phyloP scores from a whole-genome alignment of 2,113 vertebrate species.

The Oryzias melastigma region DNA sequence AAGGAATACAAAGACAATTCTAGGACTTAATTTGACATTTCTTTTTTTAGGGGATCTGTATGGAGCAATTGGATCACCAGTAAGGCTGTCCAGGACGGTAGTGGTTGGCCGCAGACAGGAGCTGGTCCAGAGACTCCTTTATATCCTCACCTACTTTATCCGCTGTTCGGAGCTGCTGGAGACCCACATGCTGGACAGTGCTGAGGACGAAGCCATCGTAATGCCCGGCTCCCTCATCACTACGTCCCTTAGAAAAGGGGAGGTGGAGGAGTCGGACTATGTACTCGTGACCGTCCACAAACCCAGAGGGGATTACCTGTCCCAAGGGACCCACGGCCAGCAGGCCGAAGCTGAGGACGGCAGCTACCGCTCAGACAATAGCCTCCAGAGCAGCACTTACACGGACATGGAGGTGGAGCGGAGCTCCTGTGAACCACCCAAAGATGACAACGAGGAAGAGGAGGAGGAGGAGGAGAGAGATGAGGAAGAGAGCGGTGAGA shows the following conservation, averaged over 20 bases:
- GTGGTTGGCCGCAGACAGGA: constrained; percentile 93
- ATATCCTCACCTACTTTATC: constrained; percentile 97
- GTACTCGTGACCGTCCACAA: constrained; percentile 95
- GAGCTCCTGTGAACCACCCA: constrained; percentile 61
- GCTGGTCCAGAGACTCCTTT: constrained; percentile 93
- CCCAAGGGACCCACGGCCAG: constrained; percentile 65
- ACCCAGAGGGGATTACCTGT: constrained; percentile 85
- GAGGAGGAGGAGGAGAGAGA: constrained; percentile 46
- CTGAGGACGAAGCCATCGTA: constrained; percentile 93
- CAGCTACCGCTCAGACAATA: constrained; percentile 78
- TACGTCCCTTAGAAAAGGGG: constrained; percentile 92
- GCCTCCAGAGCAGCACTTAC: constrained; percentile 82
- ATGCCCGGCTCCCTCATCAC: constrained; percentile 97
- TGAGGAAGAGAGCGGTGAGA: constrained; percentile 61
- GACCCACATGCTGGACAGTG: constrained; percentile 90
- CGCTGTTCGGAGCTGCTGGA: constrained; percentile 97
- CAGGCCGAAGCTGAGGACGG: constrained; percentile 54
- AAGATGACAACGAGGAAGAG: constrained; percentile 57
- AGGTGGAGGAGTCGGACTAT: constrained; percentile 96
- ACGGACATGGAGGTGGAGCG: constrained; percentile 65
- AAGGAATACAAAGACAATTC: no score
- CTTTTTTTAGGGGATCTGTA: constrained; percentile 88
- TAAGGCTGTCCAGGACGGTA: constrained; percentile 90
- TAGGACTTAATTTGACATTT: background rate
- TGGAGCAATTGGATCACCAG: constrained; percentile 94